Conservation (phyloP, 2,797 vertebrate genomes). For the Sylvia borin region DNA sequence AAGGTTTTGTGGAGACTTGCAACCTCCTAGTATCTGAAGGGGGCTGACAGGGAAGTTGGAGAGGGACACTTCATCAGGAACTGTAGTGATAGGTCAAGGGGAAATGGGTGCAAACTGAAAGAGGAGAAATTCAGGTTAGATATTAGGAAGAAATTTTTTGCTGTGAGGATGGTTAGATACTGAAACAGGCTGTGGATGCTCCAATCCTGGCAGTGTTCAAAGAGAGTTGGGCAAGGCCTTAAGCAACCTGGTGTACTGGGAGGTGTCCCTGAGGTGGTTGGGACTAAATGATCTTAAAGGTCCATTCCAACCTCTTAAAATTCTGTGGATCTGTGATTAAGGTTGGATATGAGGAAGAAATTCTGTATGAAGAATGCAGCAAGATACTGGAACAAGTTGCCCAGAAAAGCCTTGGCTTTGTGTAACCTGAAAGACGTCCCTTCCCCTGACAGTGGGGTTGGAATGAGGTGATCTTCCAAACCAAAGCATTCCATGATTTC, state of each 20-base stretch:
- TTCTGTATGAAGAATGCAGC: background rate
- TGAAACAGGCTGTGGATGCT: background rate
- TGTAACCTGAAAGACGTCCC: background rate
- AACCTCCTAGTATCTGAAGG: background rate
- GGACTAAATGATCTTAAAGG: background rate
- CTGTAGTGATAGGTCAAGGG: background rate
- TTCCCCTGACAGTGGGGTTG: background rate
- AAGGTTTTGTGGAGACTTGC: background rate
- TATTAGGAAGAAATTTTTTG: background rate
- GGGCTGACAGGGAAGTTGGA: background rate
- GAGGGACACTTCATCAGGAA: background rate
- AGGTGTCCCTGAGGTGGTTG: rapidly evolving
- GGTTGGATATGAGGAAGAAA: background rate
- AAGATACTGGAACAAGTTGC: background rate
- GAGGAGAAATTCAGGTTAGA: background rate
- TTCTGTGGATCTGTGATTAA: background rate
- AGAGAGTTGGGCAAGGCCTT: background rate
- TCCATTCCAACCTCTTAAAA: background rate
- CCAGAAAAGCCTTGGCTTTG: background rate
- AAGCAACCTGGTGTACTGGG: background rate
- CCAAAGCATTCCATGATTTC: background rate
- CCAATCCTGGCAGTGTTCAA: background rate
- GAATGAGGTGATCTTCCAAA: background rate
- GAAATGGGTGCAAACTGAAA: background rate
- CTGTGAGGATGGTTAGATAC: background rate